Percentiles rank a stretch among this genome's conserved stretches.
These are phyloP conservation scores for Phalera bucephala DNA, from an alignment of 2,888 invertebrate genomes.

Conservation along the genomic window DNA sequence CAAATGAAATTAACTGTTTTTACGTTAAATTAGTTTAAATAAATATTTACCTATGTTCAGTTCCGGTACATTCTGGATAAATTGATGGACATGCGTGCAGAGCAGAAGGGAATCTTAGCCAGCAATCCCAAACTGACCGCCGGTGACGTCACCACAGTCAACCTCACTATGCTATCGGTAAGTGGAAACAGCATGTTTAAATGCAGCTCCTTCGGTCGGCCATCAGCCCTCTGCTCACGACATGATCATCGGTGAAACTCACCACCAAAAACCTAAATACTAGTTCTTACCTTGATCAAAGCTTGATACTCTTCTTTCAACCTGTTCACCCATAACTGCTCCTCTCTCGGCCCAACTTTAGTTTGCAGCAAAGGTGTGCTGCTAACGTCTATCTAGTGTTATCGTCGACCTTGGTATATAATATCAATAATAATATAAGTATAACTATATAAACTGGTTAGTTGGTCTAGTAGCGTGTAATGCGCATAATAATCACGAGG, in stretches of 20 bases:
- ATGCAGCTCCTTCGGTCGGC: too few relatives aligned
- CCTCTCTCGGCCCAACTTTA: conserved; percentile 98
- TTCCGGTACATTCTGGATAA: conserved; percentile 87
- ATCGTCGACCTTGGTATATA: conserved; percentile 98
- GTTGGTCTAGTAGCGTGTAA: too few relatives aligned
- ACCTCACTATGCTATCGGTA: conserved; percentile 89
- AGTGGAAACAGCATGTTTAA: too few relatives aligned
- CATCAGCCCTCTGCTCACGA: too few relatives aligned
- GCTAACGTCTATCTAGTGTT: conserved; percentile 93
- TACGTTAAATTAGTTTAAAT: too few relatives aligned
- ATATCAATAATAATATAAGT: too few relatives aligned
- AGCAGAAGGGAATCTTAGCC: conserved; percentile 85
- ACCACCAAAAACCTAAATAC: too few relatives aligned
- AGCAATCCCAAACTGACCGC: conserved; percentile 85
- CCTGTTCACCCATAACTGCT: conserved; percentile 97
- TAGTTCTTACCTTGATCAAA: conserved; percentile 92
- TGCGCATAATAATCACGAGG: too few relatives aligned
- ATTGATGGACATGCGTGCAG: conserved; percentile 86
- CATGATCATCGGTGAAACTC: too few relatives aligned
- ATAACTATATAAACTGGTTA: too few relatives aligned
- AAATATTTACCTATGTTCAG: conserved; percentile 31
- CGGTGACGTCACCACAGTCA: conserved; percentile 94
- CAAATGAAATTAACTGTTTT: too few relatives aligned
- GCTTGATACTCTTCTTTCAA: conserved; percentile 98
- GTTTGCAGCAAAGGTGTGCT: conserved; percentile 97